Conservation (phyloP, 2,113 vertebrate species). For the Pardalotus punctatus region DNA sequence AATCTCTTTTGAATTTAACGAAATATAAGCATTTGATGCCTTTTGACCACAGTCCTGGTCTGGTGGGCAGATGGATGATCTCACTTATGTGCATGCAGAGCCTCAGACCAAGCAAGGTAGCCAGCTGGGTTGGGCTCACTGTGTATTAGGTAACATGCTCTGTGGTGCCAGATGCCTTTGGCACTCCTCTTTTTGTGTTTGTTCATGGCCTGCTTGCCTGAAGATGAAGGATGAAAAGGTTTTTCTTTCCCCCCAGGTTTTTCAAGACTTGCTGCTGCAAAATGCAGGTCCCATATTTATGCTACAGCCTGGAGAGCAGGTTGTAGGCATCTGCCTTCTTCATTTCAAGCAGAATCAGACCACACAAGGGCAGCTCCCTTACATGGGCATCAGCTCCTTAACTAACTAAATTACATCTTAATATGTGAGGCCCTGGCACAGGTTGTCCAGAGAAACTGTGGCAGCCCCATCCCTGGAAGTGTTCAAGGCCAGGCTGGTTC, state of each 20-base stretch:
- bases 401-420: not conserved
- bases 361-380: not conserved
- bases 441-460: not conserved
- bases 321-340: not conserved
- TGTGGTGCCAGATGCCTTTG: not conserved
- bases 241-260: not conserved
- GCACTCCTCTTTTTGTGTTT: not conserved
- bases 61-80: not conserved
- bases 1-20: not conserved
- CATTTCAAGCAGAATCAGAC: not conserved
- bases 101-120: not conserved
- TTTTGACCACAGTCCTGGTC: not conserved
- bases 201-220: not conserved
- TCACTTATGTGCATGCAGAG: not conserved
- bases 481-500: not conserved
- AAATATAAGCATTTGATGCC: not conserved
- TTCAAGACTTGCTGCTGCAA: not conserved
- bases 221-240: not conserved
- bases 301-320: not conserved
- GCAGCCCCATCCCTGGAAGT: not conserved
- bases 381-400: not conserved
- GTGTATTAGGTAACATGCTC: accelerated
- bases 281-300: not conserved
- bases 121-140: not conserved
- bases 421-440: not conserved